Evolutionary conservation across 2,113 vertebrate genomes (phyloP), one percentile per base, ranked within the genome.

Genomic region (Scomber scombrus): DNA sequence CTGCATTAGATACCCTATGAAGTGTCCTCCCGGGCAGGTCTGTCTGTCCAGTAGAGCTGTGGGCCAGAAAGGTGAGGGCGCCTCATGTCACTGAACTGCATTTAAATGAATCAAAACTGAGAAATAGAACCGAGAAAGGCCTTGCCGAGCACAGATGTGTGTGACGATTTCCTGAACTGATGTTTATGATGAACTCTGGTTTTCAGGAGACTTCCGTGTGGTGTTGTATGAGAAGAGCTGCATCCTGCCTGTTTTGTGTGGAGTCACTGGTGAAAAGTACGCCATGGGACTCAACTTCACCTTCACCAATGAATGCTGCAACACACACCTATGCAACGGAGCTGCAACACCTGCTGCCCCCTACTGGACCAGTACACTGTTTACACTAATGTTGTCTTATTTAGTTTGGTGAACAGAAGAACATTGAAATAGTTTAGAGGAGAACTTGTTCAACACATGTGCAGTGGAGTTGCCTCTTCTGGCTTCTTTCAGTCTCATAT

Each of bases 221-320:
- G 88, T 93, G 23, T 23, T 95, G 78, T 91, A 93, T n/a, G 94
- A 95, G 80, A 95, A 91, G 83, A 95, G 92, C 80, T 95, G 94
- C 29, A 66, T 90, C 43, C 34, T 88, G 71, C 63, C 91, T 1
- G 14, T 62, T 3, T 73, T 95, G 69, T 96, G 94, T n/a, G 91
- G 93, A 1, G 1, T 86, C 68, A 89, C 56, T 0, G 93, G 92
- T 34, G 84, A 91, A 40, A 95, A 91, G 57, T 82, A 77, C 18
- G 47, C 85, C 19, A 76, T 93, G 92, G 95, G 92, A 12, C 78
- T 94, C 68, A 94, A 95, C 88, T 95, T 96, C 86, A 95, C 93
- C 85, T 95, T 92, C 79, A 91, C 82, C 87, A 95, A 91, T 13
- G 82, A 90, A 45, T 94, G 94, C 88, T 96, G 95, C 58, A 45